phyloP scores from a whole-genome alignment of 1,140 invertebrate genomes.

The Ylistrum balloti region DNA sequence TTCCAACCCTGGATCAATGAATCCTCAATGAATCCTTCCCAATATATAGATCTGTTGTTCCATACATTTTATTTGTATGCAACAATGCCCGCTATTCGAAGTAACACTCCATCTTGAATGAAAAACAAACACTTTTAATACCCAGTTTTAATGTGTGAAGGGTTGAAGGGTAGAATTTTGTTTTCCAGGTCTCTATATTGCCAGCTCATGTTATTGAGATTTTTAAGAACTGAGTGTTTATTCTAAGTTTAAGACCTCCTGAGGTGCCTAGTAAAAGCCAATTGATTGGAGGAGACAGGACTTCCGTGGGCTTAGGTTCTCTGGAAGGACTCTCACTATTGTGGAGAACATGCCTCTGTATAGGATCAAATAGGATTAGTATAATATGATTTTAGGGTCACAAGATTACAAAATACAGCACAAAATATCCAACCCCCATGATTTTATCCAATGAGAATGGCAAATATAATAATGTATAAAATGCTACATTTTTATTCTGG shows the following conservation, averaged over 20 bases:
- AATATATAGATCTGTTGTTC: neutral
- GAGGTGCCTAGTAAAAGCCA: neutral
- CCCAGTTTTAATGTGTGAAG: neutral
- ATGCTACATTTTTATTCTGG: neutral
- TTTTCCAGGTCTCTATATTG: conserved; percentile 11
- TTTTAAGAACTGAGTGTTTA: neutral
- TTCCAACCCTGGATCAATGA: neutral
- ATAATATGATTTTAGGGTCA: neutral
- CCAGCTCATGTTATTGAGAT: neutral
- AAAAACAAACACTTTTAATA: neutral
- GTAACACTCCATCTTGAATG: neutral
- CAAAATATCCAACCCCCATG: neutral
- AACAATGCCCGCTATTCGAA: neutral
- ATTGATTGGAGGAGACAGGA: neutral
- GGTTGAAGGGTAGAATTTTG: neutral
- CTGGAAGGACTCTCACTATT: neutral
- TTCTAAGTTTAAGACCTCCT: neutral
- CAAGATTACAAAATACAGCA: neutral
- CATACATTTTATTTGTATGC: neutral
- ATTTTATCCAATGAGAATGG: neutral
- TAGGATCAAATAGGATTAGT: neutral
- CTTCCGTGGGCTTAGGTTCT: neutral
- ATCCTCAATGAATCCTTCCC: conserved; percentile 1
- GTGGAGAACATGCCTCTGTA: neutral
- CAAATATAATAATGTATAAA: neutral